Base-by-base conservation (phyloP, 2,797 vertebrate genomes). In the Eremophila alpestris region DNA sequence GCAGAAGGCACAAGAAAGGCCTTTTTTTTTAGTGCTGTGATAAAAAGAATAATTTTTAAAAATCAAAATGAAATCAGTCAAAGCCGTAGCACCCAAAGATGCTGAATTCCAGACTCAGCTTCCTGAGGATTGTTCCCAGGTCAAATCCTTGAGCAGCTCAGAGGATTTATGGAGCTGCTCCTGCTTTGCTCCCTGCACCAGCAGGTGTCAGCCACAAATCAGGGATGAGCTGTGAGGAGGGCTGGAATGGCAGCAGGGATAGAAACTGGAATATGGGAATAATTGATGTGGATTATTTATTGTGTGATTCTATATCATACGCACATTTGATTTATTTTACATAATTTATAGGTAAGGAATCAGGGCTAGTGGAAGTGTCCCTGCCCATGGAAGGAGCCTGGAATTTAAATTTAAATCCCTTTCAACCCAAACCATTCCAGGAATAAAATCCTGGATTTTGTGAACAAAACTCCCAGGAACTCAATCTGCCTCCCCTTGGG, bases 201-300 rank as follows among this genome's bases (percentile, higher is more conserved):
- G 82, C 63, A 94, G 89, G 84, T 83, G 94, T 92, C 93, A 95
- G 36, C 84, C 92, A 84, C 40, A 83, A 56, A n/a, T 20, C 87
- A 87, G 77, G 14, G 68, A 80, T 27, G 32, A 59, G 19, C 36
- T 6, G 3, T 3, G 8, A 26, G 55, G 55, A 80, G 51, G 22
- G 1, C 1, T 30, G 74, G 36, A 45, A 60, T 0, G 12, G 40
- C 83, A 36, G 41, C 3, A 2, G 59, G 55, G 46, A 21, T 1
- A 8, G 2, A 12, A 46, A 2, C 9, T 7, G 48, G 81, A 76
- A 29, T 18, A 11, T 1, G 8, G 30, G 13, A 34, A 21, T 9
- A 7, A 30, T 0, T 3, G 3, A 32, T 4, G 9, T 3, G 63
- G 36, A 24, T 62, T 49, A 11, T 34, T 10, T 22, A 3, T 11